Base-by-base conservation (phyloP, 2,113 vertebrate species). In the Nematolebias whitei region DNA sequence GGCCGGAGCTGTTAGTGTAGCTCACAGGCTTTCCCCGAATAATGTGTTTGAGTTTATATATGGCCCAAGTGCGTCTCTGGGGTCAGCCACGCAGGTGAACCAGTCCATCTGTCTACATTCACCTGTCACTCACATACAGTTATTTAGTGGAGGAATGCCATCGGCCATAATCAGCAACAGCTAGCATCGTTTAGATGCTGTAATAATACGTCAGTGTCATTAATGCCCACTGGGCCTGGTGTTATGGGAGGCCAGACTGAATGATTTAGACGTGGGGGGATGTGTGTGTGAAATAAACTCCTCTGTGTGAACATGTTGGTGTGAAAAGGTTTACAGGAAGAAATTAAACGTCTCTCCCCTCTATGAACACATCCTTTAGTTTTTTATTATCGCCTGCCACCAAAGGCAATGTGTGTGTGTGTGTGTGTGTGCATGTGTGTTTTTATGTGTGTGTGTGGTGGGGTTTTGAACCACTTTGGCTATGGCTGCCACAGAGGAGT, bases 121-220 rank as follows among this genome's bases (percentile, higher is more conserved):
- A 75, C 81, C 62, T 78, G 76, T 85, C 83, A 82, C 56, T 87
- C 82, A 78, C 82, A 45, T 24, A 39, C 23, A 62, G 74, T 74
- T 68, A 53, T 64, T 84, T 63, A 79, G 78, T 63, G 51, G 53
- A 45, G 58, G 76, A 48, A 35, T 1, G 48, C 74, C 68, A 69
- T 18, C 6, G 74, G 82, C 65, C 55, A 72, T 79, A 78, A 84
- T 88, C 71, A 79, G 68, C 69, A 38, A 22, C 61, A 63, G 74
- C 80, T 67, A 60, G 65, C 63, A 72, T 88, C 64, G 79, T 84
- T 89, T 86, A 83, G 82, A 87, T 81, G 68, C 69, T 80, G 69
- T 81, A 85, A 87, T 90, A 82, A 87, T 84, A 82, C 77, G 75
- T 80, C 80, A 79, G 76, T 83, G 72, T 84, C 74, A 87, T 90